Percentiles rank a stretch among this genome's conserved stretches.
phyloP scores from a whole-genome alignment of 2,888 invertebrate species.

The Galeruca laticollis region DNA sequence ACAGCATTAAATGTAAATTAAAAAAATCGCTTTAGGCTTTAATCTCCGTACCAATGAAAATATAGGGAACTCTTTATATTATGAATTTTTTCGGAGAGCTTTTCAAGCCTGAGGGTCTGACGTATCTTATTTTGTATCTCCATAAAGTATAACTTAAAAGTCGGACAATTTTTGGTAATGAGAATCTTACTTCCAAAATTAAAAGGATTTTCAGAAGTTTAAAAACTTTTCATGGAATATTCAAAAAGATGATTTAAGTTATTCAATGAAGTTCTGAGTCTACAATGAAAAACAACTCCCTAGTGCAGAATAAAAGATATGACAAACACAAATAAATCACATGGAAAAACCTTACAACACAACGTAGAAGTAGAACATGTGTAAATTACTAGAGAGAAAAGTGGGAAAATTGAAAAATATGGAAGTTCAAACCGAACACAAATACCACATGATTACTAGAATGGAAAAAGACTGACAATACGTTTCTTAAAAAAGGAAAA shows the following conservation, averaged over 20 bases:
- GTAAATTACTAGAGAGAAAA: too few relatives aligned
- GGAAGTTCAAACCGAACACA: too few relatives aligned
- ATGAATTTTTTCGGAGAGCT: background rate
- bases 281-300: too few relatives aligned
- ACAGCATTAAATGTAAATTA: background rate
- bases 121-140: constrained; percentile 10
- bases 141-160: constrained; percentile 16
- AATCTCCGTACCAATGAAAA: background rate
- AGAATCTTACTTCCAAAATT: constrained; percentile 19
- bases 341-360: too few relatives aligned
- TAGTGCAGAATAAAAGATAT: too few relatives aligned
- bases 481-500: too few relatives aligned
- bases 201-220: constrained; percentile 5
- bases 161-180: constrained; percentile 15
- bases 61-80: background rate
- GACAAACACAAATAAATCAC: too few relatives aligned
- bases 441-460: too few relatives aligned
- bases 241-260: background rate
- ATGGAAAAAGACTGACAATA: too few relatives aligned
- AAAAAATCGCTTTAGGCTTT: background rate
- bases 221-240: constrained; percentile 7
- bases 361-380: too few relatives aligned
- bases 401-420: too few relatives aligned
- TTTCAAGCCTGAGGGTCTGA: constrained; percentile 4
- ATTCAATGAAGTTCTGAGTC: too few relatives aligned